These are phyloP conservation scores for Thysanoteuthis rhombus DNA, from an alignment of 2,888 invertebrate genomes.

Conservation along the genomic window DNA sequence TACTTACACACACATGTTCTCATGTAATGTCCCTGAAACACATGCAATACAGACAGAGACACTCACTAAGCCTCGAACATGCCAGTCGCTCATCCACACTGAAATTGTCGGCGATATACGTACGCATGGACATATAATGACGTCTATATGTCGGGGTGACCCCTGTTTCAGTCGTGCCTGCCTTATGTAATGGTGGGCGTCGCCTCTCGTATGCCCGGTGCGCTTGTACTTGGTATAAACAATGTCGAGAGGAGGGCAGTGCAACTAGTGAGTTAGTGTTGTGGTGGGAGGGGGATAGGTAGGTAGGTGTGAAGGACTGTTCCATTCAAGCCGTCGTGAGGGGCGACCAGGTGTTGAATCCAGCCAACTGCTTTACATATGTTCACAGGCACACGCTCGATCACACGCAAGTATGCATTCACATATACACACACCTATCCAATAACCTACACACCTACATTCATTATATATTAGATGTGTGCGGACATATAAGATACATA, in stretches of 20 bases:
- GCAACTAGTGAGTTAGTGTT: neutral
- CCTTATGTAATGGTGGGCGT: neutral
- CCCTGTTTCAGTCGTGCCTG: neutral
- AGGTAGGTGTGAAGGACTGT: neutral
- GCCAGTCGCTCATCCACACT: neutral
- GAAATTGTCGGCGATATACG: neutral
- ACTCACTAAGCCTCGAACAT: neutral
- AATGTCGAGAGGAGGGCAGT: neutral
- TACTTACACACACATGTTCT: no score
- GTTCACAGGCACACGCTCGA: neutral
- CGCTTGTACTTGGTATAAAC: neutral
- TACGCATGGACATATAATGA: neutral
- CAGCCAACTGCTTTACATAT: neutral
- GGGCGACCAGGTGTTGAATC: constrained; percentile 12
- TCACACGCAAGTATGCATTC: neutral
- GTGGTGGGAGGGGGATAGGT: neutral
- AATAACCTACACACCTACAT: neutral
- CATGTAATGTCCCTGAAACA: no score
- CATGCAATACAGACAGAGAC: neutral
- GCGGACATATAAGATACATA: neutral
- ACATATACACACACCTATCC: neutral
- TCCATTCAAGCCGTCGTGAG: neutral
- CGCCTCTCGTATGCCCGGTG: neutral
- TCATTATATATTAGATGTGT: neutral
- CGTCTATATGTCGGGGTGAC: neutral